Conservation (phyloP, 2,113 vertebrate genomes). For the Microcebus tavaratra region DNA sequence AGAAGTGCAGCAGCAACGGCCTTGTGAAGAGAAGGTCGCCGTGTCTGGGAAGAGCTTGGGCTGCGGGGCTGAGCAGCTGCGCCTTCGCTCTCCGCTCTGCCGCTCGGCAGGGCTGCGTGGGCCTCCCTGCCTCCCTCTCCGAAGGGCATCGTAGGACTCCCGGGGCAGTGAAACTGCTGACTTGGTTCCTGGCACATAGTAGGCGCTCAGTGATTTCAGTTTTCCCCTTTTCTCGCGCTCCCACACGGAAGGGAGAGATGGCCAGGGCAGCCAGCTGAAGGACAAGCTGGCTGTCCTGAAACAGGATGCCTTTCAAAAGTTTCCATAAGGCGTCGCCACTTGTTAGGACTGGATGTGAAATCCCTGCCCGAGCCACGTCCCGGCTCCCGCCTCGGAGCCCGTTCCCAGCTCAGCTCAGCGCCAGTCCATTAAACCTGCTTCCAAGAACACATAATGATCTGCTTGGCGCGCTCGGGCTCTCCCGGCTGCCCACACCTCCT, state of each 20-base stretch:
- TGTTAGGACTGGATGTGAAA: slow-evolving; percentile 79
- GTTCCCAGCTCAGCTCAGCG: slow-evolving; percentile 80
- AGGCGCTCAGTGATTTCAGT: background rate
- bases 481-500: slow-evolving; percentile 72
- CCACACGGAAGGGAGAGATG: slow-evolving; percentile 62
- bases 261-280: slow-evolving; percentile 77
- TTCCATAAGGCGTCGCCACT: slow-evolving; percentile 82
- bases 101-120: background rate
- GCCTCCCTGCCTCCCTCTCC: background rate
- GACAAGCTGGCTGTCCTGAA: slow-evolving; percentile 74
- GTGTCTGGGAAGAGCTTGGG: background rate
- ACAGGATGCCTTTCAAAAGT: slow-evolving; percentile 82
- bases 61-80: background rate
- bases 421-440: slow-evolving; percentile 85
- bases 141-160: background rate
- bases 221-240: slow-evolving; percentile 36
- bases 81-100: background rate
- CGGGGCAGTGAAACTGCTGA: background rate
- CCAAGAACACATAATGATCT: slow-evolving; percentile 86
- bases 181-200: slow-evolving; percentile 46
- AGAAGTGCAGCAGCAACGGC: too few relatives aligned
- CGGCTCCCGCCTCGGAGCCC: slow-evolving; percentile 82
- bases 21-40: slow-evolving; percentile 27
- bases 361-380: slow-evolving; percentile 81
- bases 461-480: slow-evolving; percentile 71